Evolutionary conservation across 2,797 vertebrate species (phyloP).

Genomic region (Trematocara caparti): DNA sequence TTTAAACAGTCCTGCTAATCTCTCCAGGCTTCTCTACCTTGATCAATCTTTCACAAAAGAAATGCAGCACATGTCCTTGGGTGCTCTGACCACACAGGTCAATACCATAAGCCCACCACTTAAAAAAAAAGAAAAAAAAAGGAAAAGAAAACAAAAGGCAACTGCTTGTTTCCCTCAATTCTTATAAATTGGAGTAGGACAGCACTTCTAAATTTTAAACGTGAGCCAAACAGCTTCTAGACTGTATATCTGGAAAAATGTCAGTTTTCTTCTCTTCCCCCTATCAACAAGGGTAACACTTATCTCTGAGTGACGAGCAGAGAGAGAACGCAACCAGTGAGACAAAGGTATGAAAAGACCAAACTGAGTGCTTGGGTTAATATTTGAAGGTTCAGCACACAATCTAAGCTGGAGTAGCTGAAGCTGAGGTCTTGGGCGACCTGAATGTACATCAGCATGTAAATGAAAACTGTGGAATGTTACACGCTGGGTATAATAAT

Average conservation of each 20-base stretch:
- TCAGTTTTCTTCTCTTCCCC: neutral
- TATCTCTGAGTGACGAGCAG: conserved; percentile 18
- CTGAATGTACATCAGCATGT: neutral
- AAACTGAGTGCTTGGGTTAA: conserved; percentile 77
- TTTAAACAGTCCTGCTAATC: neutral
- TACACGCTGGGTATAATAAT: fast-evolving
- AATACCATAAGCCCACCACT: neutral
- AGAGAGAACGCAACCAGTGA: conserved; percentile 32
- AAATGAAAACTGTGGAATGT: neutral
- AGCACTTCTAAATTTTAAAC: neutral
- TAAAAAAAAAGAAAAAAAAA: neutral
- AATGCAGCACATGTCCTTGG: conserved; percentile 16
- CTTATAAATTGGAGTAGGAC: neutral
- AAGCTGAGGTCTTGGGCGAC: conserved; percentile 7
- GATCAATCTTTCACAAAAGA: conserved; percentile 39
- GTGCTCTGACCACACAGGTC: neutral
- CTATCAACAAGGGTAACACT: conserved; percentile 13
- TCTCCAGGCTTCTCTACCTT: neutral
- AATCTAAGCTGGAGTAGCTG: conserved; percentile 43
- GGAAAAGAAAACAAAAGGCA: neutral
- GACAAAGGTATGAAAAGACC: conserved; percentile 56
- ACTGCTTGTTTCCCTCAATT: neutral
- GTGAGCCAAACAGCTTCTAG: neutral
- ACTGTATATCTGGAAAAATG: neutral
- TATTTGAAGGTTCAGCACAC: conserved; percentile 77